Percentiles rank a stretch among this genome's conserved stretches.
Conservation (phyloP, 2,888 invertebrate species). For the Hydroisotoma schaefferi region DNA sequence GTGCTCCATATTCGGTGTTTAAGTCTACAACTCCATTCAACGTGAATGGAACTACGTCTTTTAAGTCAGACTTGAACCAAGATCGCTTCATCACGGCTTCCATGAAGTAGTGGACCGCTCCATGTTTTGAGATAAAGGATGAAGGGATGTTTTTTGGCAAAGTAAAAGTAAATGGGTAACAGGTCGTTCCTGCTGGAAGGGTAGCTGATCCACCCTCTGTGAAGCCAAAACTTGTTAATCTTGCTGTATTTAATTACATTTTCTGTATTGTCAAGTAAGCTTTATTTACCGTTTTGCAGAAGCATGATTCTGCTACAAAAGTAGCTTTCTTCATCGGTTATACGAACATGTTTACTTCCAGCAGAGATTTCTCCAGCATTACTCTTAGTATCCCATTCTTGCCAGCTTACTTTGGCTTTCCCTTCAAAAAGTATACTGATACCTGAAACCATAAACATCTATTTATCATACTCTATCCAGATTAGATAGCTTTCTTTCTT, state of each 20-base stretch:
- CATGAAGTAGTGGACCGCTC: conserved; percentile 74
- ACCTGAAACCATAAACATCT: conserved; percentile 54
- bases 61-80: conserved; percentile 58
- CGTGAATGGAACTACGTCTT: conserved; percentile 18
- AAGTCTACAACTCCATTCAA: conserved; percentile 31
- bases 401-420: conserved; percentile 70
- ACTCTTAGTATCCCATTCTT: conserved; percentile 60
- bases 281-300: conserved; percentile 60
- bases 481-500: not conserved
- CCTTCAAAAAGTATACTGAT: conserved; percentile 69
- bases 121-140: conserved; percentile 71
- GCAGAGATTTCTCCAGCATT: conserved; percentile 56
- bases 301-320: conserved; percentile 72
- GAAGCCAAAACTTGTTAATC: too few relatives aligned
- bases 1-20: conserved; percentile 13
- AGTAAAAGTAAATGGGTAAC: conserved; percentile 73
- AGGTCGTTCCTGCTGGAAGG: conserved; percentile 65
- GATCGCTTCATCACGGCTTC: conserved; percentile 75
- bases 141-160: conserved; percentile 71
- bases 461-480: not conserved
- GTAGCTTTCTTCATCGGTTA: conserved; percentile 70
- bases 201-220: not conserved
- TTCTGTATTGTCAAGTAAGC: too few relatives aligned
- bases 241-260: too few relatives aligned
- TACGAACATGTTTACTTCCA: conserved; percentile 58